Conservation (phyloP, 2,113 vertebrate genomes). For the Daboia siamensis region DNA sequence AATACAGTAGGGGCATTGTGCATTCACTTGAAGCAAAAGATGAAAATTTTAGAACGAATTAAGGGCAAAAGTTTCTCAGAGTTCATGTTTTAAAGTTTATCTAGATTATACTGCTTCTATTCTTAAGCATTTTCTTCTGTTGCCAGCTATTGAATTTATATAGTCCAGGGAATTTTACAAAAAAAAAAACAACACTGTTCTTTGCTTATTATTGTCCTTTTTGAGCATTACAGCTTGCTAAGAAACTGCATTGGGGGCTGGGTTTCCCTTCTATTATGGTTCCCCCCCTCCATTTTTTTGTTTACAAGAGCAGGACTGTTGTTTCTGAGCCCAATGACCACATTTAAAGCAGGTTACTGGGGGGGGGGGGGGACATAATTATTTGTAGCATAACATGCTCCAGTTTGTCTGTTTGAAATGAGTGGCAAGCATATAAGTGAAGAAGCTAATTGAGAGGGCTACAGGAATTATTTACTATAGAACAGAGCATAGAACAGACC, state of each 20-base stretch:
- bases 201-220: background rate
- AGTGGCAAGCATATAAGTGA: background rate
- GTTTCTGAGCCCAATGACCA: conserved; percentile 42
- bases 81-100: conserved; percentile 53
- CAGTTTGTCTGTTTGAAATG: background rate
- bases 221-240: fast-evolving
- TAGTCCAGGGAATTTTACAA: background rate
- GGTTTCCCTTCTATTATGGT: background rate
- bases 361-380: background rate
- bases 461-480: background rate
- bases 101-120: conserved; percentile 45
- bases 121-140: conserved; percentile 39
- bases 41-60: conserved; percentile 58
- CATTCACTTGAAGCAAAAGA: conserved; percentile 53
- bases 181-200: background rate
- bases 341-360: conserved; percentile 1
- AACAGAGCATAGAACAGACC: background rate
- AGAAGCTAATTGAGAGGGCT: background rate
- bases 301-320: conserved; percentile 14
- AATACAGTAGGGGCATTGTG: conserved; percentile 65
- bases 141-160: conserved; percentile 38
- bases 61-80: conserved; percentile 51
- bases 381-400: background rate
- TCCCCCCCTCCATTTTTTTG: background rate
- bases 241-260: background rate